Base-by-base conservation (phyloP, 2,113 vertebrate genomes). In the Antennarius striatus region DNA sequence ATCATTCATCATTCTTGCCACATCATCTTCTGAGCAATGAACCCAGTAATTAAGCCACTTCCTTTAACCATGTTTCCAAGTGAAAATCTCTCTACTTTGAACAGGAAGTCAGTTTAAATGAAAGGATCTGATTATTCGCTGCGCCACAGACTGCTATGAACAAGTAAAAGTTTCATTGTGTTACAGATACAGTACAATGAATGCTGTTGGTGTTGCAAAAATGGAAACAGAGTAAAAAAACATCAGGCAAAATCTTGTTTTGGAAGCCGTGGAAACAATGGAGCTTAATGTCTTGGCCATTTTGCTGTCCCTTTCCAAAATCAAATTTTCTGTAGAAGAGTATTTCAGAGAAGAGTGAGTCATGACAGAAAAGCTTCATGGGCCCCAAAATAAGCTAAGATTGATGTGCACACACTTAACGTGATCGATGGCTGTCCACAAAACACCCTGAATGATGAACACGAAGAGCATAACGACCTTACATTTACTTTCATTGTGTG, bases 221-320 rank as follows among this genome's bases (percentile, higher is more conserved):
- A 62, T 17, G 4, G 62, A 71, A 55, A 45, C 2, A 17, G 30
- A 17, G 30, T 58, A 9, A 72, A 32, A 47, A 48, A 50, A n/a
- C 46, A 42, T 64, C 28, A 68, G 58, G 79, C 49, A 12, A 76
- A 59, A 39, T 54, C 50, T 32, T 79, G 78, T 83, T 82, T 78
- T 64, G 42, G 50, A 84, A 78, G 17, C 60, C 47, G 46, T 56
- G 59, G 58, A 81, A 70, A 81, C 77, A 71, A 74, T 63, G 67
- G 39, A 55, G 73, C 66, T 69, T 82, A 80, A 89, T 68, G 71
- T 82, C 70, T 71, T 16, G 14, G 42, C 11, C 73, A 16, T n/a
- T 84, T 75, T 79, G 60, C 42, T 1, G 62, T 67, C 63, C 56
- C 74, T 61, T 73, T 68, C 71, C 68, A 59, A 80, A 87, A 88